Evolutionary conservation across 53 echinoderm and acorn worm genomes (phyloP).

Genomic region (Paracentrotus lividus): DNA sequence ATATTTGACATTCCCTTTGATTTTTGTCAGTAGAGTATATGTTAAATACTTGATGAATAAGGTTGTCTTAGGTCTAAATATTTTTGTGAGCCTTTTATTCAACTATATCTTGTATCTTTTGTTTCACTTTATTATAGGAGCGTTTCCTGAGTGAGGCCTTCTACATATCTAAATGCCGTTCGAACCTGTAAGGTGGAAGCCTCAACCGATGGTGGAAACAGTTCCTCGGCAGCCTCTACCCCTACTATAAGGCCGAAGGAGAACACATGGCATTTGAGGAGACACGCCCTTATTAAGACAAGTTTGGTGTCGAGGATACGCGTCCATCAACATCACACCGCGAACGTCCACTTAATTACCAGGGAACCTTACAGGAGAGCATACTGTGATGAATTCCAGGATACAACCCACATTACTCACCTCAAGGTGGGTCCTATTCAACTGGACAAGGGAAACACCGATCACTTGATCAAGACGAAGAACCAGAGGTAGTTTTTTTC

Average conservation of each 20-base stretch:
- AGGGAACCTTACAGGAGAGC: background rate
- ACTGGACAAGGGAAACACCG: background rate
- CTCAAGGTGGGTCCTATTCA: background rate
- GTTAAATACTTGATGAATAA: too few relatives aligned
- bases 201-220: background rate
- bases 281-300: background rate
- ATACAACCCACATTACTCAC: too few relatives aligned
- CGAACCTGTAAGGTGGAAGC: background rate
- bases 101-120: too few relatives aligned
- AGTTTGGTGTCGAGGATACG: background rate
- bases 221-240: background rate
- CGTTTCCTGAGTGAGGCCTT: background rate
- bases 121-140: background rate
- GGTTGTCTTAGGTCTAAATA: too few relatives aligned
- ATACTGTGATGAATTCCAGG: background rate
- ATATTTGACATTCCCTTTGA: too few relatives aligned
- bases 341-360: background rate
- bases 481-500: background rate
- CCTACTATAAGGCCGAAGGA: background rate
- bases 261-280: background rate
- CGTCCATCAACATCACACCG: background rate
- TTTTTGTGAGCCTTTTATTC: too few relatives aligned
- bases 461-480: background rate
- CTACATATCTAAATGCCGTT: background rate
- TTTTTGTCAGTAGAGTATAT: too few relatives aligned